These are phyloP conservation scores for Talpa occidentalis DNA, from an alignment of 2,113 vertebrate genomes.

Conservation along the genomic window DNA sequence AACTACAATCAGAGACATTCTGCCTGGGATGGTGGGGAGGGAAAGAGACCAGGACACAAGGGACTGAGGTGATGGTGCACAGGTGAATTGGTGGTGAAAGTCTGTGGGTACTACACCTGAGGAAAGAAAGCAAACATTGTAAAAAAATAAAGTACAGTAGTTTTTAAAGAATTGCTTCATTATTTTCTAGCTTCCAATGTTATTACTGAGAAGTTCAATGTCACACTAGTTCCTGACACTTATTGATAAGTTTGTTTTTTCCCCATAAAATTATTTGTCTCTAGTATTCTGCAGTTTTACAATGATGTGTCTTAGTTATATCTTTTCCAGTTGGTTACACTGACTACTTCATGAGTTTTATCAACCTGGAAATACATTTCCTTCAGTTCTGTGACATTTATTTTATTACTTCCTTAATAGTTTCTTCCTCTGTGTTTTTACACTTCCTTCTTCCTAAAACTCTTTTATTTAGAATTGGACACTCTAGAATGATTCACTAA, in stretches of 20 bases:
- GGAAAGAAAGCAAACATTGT: no score
- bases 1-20: no score
- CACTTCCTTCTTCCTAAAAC: neutral
- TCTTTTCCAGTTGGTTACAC: neutral
- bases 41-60: no score
- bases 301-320: neutral
- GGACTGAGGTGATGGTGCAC: no score
- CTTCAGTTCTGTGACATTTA: neutral
- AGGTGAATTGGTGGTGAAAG: no score
- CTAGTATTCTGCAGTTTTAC: neutral
- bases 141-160: no score
- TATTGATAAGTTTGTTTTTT: neutral
- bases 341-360: neutral
- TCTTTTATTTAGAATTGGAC: neutral
- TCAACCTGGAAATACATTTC: neutral
- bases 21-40: no score
- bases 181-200: neutral
- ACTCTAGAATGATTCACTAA: neutral
- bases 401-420: neutral
- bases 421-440: neutral
- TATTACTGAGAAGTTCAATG: neutral
- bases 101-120: no score
- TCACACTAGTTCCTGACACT: slow-evolving; percentile 13
- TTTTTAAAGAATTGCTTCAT: neutral
- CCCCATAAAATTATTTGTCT: neutral